Evolutionary conservation across 2,113 vertebrate species (phyloP).

Genomic region (Chionomys nivalis): DNA sequence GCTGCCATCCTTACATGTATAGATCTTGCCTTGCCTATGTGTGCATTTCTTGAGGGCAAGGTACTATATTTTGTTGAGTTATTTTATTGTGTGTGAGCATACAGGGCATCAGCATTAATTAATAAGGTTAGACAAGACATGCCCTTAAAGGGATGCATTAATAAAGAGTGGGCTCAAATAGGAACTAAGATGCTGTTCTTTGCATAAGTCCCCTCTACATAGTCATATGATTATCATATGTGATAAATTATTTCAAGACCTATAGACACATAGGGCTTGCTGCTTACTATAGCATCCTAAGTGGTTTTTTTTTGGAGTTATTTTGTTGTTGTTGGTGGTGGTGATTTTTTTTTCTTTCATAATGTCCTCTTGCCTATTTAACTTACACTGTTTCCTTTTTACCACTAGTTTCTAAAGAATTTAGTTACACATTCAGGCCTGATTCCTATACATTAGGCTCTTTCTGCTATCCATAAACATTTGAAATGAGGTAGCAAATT

Average conservation of each 20-base stretch:
- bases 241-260: neutral
- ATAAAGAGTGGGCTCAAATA: neutral
- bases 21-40: neutral
- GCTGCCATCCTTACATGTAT: neutral
- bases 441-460: slow-evolving; percentile 8
- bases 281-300: neutral
- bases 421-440: neutral
- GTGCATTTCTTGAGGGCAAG: neutral
- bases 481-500: neutral
- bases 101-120: neutral
- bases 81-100: neutral
- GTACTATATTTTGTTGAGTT: neutral
- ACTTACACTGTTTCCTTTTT: slow-evolving; percentile 19
- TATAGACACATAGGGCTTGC: neutral
- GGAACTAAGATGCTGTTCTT: neutral
- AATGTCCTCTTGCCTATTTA: neutral
- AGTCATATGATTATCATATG: neutral
- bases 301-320: neutral
- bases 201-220: neutral
- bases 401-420: neutral
- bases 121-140: neutral
- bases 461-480: slow-evolving; percentile 9
- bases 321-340: neutral
- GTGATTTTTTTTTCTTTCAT: neutral
- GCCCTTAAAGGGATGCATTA: neutral